Evolutionary conservation across 30 jellyfish, hydroid and myxozoan genomes (phyloP), one percentile per base, ranked within the genome.

Genomic region (Aurelia sp.): DNA sequence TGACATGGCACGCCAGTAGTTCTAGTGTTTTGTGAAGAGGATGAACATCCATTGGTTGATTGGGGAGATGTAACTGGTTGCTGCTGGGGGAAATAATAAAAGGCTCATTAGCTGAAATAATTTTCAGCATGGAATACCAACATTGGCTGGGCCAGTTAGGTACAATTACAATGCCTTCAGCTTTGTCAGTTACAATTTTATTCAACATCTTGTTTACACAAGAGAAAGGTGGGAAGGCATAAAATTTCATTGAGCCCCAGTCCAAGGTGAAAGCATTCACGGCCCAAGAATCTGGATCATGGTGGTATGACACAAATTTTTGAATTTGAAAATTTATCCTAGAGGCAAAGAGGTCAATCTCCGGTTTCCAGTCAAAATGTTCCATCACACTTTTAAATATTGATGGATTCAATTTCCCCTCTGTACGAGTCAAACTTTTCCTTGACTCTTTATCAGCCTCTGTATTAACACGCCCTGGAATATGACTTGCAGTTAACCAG

Each of bases 141-240:
- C 21, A 47, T 35, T 71, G 88, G 64, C 17, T 69, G 30, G 92
- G 92, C 92, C 92, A 83, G 71, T 67, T 19, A n/a, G 87, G 92
- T 9, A 71, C 92, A 20, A 83, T 57, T 52, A 83, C 16, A 9
- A 83, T 27, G 27, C 87, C 87, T 50, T 35, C 67, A n/a, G 87
- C 92, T 17, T 68, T 60, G 48, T 83, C 92, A 59, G 11, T 16
- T 11, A 16, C n/a, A 7, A 82, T 24, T 64, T 67, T 82, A 17
- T 82, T 74, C 9, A 82, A 27, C 16, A 67, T 60, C 21, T 47
- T 48, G 16, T 6, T 88, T 13, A 76, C 15, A 10, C 81, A 40
- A 24, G 82, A 13, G 40, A 63, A 80, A 13, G 85, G 91, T 13
- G 88, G 91, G 76, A 68, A 82, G 27, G 85, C 90, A 80, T 80